A percentile compares a stretch with the other conserved stretches of the same genome.
Conservation (phyloP, 2,797 vertebrate species). For the Delichon dasypus region DNA sequence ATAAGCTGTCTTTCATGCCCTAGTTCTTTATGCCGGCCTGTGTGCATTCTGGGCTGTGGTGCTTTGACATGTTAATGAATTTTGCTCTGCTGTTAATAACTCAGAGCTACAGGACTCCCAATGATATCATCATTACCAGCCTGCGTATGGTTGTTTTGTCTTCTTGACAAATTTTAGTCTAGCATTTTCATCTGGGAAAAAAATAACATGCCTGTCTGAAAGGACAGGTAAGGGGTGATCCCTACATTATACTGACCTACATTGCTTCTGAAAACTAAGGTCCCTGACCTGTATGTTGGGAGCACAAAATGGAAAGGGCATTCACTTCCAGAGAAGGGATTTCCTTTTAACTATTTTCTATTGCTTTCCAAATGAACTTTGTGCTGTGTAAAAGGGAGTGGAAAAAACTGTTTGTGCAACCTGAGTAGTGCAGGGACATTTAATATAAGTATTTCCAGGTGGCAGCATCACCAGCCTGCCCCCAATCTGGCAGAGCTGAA, state of each 20-base stretch:
- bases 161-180: neutral
- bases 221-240: neutral
- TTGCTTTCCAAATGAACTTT: neutral
- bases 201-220: neutral
- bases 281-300: neutral
- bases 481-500: neutral
- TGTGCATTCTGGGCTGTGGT: neutral
- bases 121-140: neutral
- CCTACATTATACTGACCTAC: neutral
- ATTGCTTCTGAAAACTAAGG: neutral
- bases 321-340: neutral
- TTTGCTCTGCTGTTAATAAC: conserved; percentile 3
- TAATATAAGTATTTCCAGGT: neutral
- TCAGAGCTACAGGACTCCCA: neutral
- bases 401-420: neutral
- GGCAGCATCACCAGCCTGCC: neutral
- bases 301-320: neutral
- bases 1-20: conserved; percentile 50
- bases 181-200: conserved; percentile 4
- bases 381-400: neutral
- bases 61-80: conserved; percentile 45
- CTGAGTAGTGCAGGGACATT: neutral
- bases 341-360: neutral
- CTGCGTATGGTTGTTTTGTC: neutral
- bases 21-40: conserved; percentile 32